A percentile compares a stretch with the other conserved stretches of the same genome.
Evolutionary conservation across 2,797 vertebrate genomes (phyloP).

Genomic region (Sciurus carolinensis): DNA sequence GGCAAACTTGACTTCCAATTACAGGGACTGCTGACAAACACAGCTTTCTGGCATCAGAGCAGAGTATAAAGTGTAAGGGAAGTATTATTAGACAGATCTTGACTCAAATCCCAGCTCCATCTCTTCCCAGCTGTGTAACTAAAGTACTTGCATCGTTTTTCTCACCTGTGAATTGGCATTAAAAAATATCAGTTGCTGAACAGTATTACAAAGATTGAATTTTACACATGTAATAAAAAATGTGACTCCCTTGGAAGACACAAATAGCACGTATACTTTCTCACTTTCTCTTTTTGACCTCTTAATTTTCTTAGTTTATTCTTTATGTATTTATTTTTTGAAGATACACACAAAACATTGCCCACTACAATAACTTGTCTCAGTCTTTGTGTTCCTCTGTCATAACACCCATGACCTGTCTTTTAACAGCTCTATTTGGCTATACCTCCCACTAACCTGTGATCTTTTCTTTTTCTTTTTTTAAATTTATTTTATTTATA

Average conservation of each 20-base stretch:
- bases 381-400: neutral
- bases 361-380: neutral
- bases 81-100: conserved; percentile 28
- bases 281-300: neutral
- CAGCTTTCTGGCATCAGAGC: neutral
- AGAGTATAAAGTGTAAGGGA: neutral
- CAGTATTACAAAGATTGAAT: neutral
- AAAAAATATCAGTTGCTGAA: neutral
- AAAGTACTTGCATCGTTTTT: neutral
- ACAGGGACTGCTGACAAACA: conserved; percentile 44
- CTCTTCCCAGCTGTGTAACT: conserved; percentile 37
- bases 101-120: neutral
- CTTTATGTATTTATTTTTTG: neutral
- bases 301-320: neutral
- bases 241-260: neutral
- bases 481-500: too few species aligned
- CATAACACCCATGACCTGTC: neutral
- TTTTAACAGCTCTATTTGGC: neutral
- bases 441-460: neutral
- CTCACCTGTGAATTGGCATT: conserved; percentile 29
- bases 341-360: neutral
- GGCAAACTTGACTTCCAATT: conserved; percentile 52
- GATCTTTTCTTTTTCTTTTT: neutral
- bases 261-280: neutral
- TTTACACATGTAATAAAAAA: neutral